A percentile compares a stretch with the other conserved stretches of the same genome.
Conservation (phyloP, 2,888 invertebrate species). For the Agrochola lota region DNA sequence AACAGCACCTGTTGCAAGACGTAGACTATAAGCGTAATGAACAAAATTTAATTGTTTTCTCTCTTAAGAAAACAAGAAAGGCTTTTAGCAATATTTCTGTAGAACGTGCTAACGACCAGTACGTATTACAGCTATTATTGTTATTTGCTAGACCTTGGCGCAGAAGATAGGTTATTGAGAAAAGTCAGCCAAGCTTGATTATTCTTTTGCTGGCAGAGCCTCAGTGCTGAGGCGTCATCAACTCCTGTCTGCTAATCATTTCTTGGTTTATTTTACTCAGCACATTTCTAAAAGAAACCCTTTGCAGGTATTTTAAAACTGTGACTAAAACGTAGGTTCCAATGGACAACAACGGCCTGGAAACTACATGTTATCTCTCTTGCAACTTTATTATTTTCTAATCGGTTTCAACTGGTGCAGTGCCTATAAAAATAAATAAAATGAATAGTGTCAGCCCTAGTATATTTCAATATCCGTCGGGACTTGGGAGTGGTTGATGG, state of each 20-base stretch:
- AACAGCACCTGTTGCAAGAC: slow-evolving; percentile 47
- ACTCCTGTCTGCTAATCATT: background rate
- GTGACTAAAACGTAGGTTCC: no score
- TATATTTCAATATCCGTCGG: slow-evolving; percentile 48
- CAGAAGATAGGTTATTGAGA: background rate
- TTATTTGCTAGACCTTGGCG: slow-evolving; percentile 3
- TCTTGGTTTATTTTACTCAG: background rate
- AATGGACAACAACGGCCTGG: background rate
- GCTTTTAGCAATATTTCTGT: slow-evolving; percentile 41
- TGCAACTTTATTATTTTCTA: background rate
- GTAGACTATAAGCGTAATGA: slow-evolving; percentile 38
- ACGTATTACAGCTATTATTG: slow-evolving; percentile 19
- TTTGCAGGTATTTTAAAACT: no score
- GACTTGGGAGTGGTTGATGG: slow-evolving; percentile 52
- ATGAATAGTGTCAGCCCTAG: slow-evolving; percentile 36
- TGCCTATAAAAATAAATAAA: background rate
- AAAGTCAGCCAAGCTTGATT: background rate
- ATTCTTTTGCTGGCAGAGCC: background rate
- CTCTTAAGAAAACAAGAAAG: slow-evolving; percentile 23
- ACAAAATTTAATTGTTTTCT: slow-evolving; percentile 49
- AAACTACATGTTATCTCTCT: background rate
- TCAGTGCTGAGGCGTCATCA: background rate
- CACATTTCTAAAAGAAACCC: no score
- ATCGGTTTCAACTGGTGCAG: background rate
- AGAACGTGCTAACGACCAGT: slow-evolving; percentile 34